Percentiles rank a stretch among this genome's conserved stretches.
phyloP scores from a whole-genome alignment of 2,888 invertebrate species.

The Spilosoma lubricipeda region DNA sequence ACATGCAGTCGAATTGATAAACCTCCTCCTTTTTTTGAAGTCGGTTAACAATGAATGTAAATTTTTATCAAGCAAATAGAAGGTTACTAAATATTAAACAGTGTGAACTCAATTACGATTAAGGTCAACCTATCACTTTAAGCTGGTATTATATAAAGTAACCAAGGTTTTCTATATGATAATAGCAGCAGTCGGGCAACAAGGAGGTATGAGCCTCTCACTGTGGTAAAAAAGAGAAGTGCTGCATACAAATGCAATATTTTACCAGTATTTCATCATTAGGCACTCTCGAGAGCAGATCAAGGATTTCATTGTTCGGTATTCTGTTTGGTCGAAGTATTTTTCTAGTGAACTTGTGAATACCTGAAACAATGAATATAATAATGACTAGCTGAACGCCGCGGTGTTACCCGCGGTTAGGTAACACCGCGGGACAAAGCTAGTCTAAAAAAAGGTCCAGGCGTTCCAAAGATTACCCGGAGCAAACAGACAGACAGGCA shows the following conservation, averaged over 20 bases:
- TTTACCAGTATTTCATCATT: slow-evolving; percentile 96
- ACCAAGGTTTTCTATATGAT: not conserved
- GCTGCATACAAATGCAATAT: slow-evolving; percentile 7
- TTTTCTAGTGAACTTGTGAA: slow-evolving; percentile 97
- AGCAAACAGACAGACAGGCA: too few species aligned
- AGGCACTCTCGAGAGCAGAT: slow-evolving; percentile 97
- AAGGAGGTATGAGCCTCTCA: not conserved
- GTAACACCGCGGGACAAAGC: too few species aligned
- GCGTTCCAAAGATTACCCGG: too few species aligned
- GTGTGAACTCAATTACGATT: not conserved
- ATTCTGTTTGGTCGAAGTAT: slow-evolving; percentile 95
- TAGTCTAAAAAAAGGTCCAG: too few species aligned
- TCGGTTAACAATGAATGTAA: too few species aligned
- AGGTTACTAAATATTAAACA: not conserved
- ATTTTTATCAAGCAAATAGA: not conserved
- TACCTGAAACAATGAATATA: slow-evolving; percentile 60
- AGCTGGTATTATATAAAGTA: not conserved
- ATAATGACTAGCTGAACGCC: too few species aligned
- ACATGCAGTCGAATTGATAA: too few species aligned
- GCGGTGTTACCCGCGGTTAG: too few species aligned
- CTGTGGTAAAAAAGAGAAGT: not conserved
- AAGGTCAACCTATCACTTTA: slow-evolving; percentile 6
- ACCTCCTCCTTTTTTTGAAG: too few species aligned
- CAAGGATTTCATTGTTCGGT: slow-evolving; percentile 97
- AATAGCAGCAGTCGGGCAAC: not conserved